Evolutionary conservation across 1,140 invertebrate genomes (phyloP), one percentile per base, ranked within the genome.

Genomic region (Meteorus sp.): DNA sequence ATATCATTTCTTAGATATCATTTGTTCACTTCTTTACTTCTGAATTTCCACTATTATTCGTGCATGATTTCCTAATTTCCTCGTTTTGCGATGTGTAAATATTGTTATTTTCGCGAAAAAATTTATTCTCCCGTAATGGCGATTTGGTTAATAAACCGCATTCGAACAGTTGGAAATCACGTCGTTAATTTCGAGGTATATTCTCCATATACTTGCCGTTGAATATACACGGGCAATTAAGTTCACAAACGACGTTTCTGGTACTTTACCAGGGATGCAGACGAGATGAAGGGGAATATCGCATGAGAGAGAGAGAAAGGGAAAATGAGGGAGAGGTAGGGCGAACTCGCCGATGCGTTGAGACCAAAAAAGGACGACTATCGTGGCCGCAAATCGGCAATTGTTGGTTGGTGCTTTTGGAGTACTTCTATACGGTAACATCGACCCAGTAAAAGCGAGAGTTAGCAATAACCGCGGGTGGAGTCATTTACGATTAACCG

Each of bases 401-500:
- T 39, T 39, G 35, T 3, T 39, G 11, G 35, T 39, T 15, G 35
- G 35, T 39, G 35, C 13, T 39, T 39, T 39, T 15, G 3, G 35
- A n/a, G 35, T n/a, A 39, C 15, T 39, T 29, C 9, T 39, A 39
- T 13, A 39, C 3, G 15, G 35, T n/a, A 39, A 39, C 35, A 39
- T 39, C 8, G 35, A 7, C 8, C 8, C 13, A 11, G 6, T 33
- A 7, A 13, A 4, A 13, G 35, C 11, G 35, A 39, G 8, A 39
- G 13, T 4, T 39, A 11, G 35, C 35, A 39, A 39, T 39, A 39
- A 39, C 35, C 35, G 11, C 15, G 35, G 35, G 35, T 15, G 8
- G 15, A 39, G 35, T 39, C 35, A 39, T 39, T 39, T 39, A 39
- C 35, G 35, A 39, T 39, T 39, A 39, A 39, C 35, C 35, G 35